Evolutionary conservation across 92 coral and sea anemone genomes (phyloP).

Genomic region (Parazoanthus atlanticus): DNA sequence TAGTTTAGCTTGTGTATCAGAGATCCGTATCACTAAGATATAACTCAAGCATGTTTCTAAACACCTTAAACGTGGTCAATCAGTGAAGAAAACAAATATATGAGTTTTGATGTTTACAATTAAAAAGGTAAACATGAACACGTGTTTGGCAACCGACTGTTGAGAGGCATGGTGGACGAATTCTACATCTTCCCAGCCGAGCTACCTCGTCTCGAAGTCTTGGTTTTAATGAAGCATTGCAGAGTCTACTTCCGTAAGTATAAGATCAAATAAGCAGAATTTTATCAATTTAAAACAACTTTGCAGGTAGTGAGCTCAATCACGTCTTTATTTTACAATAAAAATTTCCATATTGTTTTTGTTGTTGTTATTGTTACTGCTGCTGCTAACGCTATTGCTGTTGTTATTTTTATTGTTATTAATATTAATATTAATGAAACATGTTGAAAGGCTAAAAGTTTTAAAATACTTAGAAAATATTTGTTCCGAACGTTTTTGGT

Average conservation of each 20-base stretch:
- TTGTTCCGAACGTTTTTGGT: too few species aligned
- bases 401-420: too few species aligned
- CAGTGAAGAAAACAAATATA: background rate
- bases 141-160: conserved; percentile 84
- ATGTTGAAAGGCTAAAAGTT: too few species aligned
- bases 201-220: conserved; percentile 91
- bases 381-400: too few species aligned
- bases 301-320: too few species aligned
- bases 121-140: conserved; percentile 89
- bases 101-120: background rate
- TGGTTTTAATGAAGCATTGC: conserved; percentile 94
- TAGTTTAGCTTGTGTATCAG: background rate
- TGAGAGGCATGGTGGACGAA: conserved; percentile 99
- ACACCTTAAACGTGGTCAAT: too few species aligned
- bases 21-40: background rate
- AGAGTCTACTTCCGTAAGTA: conserved; percentile 94
- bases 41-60: background rate
- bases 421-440: too few species aligned
- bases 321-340: background rate
- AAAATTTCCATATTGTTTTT: too few species aligned
- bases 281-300: too few species aligned
- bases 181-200: conserved; percentile 96
- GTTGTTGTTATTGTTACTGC: too few species aligned
- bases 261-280: background rate
- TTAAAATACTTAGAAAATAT: too few species aligned